Conservation (phyloP, 2,888 invertebrate species). For the Oligia latruncula region DNA sequence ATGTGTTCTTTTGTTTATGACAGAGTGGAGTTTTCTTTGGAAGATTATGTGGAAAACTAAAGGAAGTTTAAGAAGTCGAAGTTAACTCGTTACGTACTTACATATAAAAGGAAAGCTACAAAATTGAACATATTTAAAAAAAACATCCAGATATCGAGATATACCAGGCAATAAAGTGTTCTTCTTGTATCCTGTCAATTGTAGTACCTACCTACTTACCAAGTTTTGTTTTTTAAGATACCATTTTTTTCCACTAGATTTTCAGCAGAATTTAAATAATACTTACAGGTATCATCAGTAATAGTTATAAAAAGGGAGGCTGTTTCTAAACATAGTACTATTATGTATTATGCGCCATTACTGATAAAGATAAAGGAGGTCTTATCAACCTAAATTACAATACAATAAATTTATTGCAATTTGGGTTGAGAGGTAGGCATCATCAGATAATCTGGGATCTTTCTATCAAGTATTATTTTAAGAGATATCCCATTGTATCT, state of each 20-base stretch:
- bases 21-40: background rate
- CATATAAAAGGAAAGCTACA: background rate
- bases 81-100: background rate
- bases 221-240: background rate
- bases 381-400: background rate
- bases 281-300: too few species aligned
- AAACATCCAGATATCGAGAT: background rate
- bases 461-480: background rate
- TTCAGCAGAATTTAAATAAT: background rate
- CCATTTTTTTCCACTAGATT: background rate
- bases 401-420: too few species aligned
- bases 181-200: background rate
- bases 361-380: too few species aligned
- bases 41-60: too few species aligned
- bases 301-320: too few species aligned
- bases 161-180: background rate
- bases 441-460: background rate
- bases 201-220: background rate
- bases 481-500: too few species aligned
- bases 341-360: too few species aligned
- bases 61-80: background rate
- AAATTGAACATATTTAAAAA: too few species aligned
- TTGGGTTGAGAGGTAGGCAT: too few species aligned
- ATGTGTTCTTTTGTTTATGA: conserved; percentile 21
- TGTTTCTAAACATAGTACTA: too few species aligned